Evolutionary conservation across 2,113 vertebrate genomes (phyloP).

Genomic region (Mobula birostris): DNA sequence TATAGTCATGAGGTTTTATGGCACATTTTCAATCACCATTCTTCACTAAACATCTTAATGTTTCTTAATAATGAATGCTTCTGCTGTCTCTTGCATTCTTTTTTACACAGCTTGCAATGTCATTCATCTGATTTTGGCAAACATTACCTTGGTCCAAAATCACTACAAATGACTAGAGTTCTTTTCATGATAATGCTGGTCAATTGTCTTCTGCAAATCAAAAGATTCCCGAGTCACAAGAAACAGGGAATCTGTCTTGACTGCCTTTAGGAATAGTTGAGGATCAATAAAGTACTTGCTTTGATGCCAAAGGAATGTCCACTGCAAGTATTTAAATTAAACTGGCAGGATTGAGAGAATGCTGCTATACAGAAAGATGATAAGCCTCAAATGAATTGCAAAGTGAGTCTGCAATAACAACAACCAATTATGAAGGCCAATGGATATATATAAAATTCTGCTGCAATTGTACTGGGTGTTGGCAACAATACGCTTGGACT

Average conservation of each 20-base stretch:
- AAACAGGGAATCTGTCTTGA: background rate
- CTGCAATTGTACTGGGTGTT: too few relatives aligned
- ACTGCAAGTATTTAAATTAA: background rate
- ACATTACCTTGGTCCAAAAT: background rate
- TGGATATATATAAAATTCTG: too few relatives aligned
- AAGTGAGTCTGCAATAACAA: too few relatives aligned
- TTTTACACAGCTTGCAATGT: too few relatives aligned
- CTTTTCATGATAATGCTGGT: background rate
- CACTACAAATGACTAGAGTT: background rate
- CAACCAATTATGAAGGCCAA: too few relatives aligned
- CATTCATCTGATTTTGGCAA: background rate
- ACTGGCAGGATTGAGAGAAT: too few relatives aligned
- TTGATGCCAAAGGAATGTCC: background rate
- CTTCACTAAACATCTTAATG: background rate
- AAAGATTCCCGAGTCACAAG: background rate
- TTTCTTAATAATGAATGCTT: background rate
- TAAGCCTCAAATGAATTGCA: too few relatives aligned
- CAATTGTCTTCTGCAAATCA: background rate
- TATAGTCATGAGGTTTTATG: background rate
- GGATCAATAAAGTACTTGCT: background rate
- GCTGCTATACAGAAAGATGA: too few relatives aligned
- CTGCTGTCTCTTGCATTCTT: background rate
- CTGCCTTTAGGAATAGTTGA: background rate
- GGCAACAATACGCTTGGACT: too few relatives aligned
- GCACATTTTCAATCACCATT: background rate